Evolutionary conservation across 2,888 invertebrate genomes (phyloP).

Genomic region (Acanthosepion pharaonis): DNA sequence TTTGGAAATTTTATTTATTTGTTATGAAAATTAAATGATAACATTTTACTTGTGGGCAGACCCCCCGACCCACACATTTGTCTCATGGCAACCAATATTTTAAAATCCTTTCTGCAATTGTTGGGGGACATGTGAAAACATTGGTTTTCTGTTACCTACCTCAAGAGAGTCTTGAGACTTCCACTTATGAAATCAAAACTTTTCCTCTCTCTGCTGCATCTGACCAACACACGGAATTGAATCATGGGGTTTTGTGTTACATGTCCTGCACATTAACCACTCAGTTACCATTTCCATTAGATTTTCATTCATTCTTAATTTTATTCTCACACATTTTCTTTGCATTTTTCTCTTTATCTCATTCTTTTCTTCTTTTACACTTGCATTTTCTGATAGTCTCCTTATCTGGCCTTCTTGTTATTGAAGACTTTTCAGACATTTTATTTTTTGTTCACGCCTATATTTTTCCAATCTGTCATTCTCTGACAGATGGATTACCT

Average conservation of each 20-base stretch:
- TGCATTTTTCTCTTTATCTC: background rate
- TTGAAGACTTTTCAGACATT: background rate
- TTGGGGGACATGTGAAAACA: too few relatives aligned
- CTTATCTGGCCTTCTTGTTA: constrained; percentile 6
- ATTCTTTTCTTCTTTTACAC: background rate
- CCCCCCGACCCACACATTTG: too few relatives aligned
- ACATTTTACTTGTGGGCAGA: too few relatives aligned
- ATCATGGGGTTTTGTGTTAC: background rate
- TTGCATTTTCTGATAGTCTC: background rate
- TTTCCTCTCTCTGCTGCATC: background rate
- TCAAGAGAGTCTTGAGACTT: too few relatives aligned
- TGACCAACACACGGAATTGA: background rate
- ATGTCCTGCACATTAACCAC: background rate
- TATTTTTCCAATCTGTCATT: constrained; percentile 8
- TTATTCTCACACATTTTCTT: background rate
- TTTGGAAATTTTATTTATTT: too few relatives aligned
- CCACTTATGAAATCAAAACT: too few relatives aligned
- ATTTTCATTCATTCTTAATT: background rate
- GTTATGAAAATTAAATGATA: too few relatives aligned
- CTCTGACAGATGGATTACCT: constrained; percentile 33
- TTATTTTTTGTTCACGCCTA: constrained; percentile 6
- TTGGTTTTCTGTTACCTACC: too few relatives aligned
- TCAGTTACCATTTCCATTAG: background rate
- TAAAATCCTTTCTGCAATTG: too few relatives aligned
- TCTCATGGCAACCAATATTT: too few relatives aligned